phyloP scores from a whole-genome alignment of 1,140 invertebrate genomes.

The Schmidtea mediterranea region DNA sequence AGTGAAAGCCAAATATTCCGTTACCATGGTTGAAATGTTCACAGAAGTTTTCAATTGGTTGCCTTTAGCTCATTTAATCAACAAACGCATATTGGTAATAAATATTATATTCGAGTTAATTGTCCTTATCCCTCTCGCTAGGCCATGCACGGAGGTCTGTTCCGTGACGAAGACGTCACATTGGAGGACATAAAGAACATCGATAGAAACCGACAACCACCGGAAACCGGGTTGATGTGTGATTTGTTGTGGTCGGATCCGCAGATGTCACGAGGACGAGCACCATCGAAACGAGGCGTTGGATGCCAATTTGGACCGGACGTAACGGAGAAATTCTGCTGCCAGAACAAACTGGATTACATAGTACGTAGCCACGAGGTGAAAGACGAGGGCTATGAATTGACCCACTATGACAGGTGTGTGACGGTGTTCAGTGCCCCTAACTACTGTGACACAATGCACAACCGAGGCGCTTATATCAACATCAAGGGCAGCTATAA shows the following conservation, averaged over 20 bases:
- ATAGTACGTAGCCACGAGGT: constrained; percentile 89
- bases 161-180: constrained; percentile 44
- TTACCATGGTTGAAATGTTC: constrained; percentile 78
- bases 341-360: constrained; percentile 58
- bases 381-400: constrained; percentile 77
- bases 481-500: constrained; percentile 44
- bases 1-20: constrained; percentile 60
- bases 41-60: constrained; percentile 94
- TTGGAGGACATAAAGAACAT: constrained; percentile 61
- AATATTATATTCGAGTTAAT: too few species aligned
- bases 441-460: constrained; percentile 98
- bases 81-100: constrained; percentile 49
- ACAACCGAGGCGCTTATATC: constrained; percentile 88
- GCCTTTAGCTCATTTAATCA: constrained; percentile 77
- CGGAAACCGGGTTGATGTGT: constrained; percentile 72
- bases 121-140: constrained; percentile 8
- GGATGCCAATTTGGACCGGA: constrained; percentile 95
- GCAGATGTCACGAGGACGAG: constrained; percentile 50
- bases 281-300: constrained; percentile 78
- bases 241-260: constrained; percentile 94
- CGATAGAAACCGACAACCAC: constrained; percentile 75
- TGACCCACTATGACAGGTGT: constrained; percentile 51
- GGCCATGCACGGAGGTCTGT: background rate
- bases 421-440: constrained; percentile 48
- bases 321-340: constrained; percentile 51